A percentile compares a stretch with the other conserved stretches of the same genome.
Evolutionary conservation across 1,140 invertebrate genomes (phyloP).

Genomic region (Mamestra configurata): DNA sequence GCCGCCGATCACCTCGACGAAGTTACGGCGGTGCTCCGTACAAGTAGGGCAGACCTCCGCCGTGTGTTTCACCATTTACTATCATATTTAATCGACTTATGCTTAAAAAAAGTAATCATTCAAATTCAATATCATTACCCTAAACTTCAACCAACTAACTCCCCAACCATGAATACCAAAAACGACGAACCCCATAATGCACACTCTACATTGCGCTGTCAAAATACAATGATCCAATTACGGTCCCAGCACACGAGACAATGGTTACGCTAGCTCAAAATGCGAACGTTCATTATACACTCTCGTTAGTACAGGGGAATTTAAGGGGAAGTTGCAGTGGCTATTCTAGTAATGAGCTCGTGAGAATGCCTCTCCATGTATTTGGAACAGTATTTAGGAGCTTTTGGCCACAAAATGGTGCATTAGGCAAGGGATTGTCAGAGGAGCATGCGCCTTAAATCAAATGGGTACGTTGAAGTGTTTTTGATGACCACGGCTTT

Average conservation of each 20-base stretch:
- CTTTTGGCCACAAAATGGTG: background rate
- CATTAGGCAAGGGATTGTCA: background rate
- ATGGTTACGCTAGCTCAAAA: constrained; percentile 2
- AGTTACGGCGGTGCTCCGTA: too few relatives aligned
- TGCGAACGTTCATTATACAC: background rate
- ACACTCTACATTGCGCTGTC: background rate
- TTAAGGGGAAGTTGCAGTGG: background rate
- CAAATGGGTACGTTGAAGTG: background rate
- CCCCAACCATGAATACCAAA: background rate
- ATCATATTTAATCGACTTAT: too few relatives aligned
- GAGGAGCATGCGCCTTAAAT: background rate
- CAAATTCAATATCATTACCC: background rate
- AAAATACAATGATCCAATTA: constrained; percentile 24
- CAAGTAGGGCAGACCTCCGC: too few relatives aligned
- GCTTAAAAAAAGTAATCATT: too few relatives aligned
- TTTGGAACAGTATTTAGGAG: background rate
- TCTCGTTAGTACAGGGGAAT: background rate
- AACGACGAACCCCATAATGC: background rate
- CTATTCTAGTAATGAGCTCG: constrained; percentile 7
- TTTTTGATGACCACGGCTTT: background rate
- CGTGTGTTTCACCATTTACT: too few relatives aligned
- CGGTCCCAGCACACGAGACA: background rate
- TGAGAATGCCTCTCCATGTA: background rate
- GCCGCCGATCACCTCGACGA: too few relatives aligned
- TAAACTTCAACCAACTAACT: background rate